Evolutionary conservation across 1,140 invertebrate genomes (phyloP).

Genomic region (Dolichoris vasculosae): DNA sequence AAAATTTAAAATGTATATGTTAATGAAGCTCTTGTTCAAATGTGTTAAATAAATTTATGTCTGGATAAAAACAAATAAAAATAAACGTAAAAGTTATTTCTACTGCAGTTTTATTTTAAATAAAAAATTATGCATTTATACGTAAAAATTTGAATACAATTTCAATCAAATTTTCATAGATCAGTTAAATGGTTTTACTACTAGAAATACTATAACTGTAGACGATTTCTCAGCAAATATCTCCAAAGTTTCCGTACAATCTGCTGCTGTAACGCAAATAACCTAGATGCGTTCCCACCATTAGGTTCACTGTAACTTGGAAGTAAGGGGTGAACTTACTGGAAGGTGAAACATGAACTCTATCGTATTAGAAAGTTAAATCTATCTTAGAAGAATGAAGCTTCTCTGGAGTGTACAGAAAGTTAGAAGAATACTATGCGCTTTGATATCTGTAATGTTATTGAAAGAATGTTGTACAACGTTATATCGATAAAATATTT

Average conservation of each 20-base stretch:
- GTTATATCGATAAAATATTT: background rate
- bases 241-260: background rate
- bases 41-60: no score
- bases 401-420: background rate
- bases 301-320: constrained; percentile 7
- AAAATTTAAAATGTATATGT: no score
- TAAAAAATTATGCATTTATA: no score
- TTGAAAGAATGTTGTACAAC: background rate
- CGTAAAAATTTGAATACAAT: background rate
- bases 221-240: background rate
- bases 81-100: no score
- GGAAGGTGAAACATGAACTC: constrained; percentile 3
- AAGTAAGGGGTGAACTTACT: background rate
- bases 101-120: no score
- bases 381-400: constrained; percentile 4
- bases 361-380: background rate
- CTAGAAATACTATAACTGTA: background rate
- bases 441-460: background rate
- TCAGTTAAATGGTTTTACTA: background rate
- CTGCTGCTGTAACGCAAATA: constrained; percentile 4
- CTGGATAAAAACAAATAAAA: no score
- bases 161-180: background rate
- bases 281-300: background rate
- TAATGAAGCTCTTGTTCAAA: no score
- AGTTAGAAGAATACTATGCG: background rate